Base-by-base conservation (phyloP, 1,140 invertebrate genomes). In the Solen grandis region DNA sequence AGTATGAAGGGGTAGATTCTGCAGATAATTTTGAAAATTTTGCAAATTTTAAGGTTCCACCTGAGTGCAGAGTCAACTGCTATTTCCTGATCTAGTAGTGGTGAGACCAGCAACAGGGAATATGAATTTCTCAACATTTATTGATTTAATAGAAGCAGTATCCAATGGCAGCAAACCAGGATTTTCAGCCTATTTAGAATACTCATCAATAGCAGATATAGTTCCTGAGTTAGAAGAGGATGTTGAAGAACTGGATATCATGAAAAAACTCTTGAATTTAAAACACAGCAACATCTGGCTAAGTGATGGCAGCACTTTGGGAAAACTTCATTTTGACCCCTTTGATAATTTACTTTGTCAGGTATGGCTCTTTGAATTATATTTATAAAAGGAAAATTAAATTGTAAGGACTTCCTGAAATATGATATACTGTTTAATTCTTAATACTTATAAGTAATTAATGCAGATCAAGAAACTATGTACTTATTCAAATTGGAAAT, bases 261-360 rank as follows among this genome's bases (percentile, higher is more conserved):
- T 90, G 22, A 70, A 75, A 74, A 74, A 83, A 16, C 13, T 87
- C 2, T 65, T 90, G 1, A 63, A 85, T 27, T 68, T 86, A 54
- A 76, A 85, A 35, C 88, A 90, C 70, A 63, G 86, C 4, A 91
- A 91, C 62, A 89, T 91, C 22, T 91, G 90, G 90, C 82, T 91
- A 2, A 91, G 90, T 87, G 89, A 91, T 87, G 90, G 90, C 5
- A 89, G 90, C 55, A 91, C 90, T 25, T 46, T 91, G 4, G 90
- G 90, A 77, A 91, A 88, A 83, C 54, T 89, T 16, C 90, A 91
- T 65, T 91, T 91, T 87, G 90, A 91, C 79, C 87, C 87, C 29
- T 91, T 86, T 86, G 90, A 91, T 74, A 91, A 91, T 68, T 88
- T 91, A 55, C 83, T 91, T 5, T 90, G 89, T 79, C 88, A 90